A percentile compares a stretch with the other conserved stretches of the same genome.
These are phyloP conservation scores for Leucopsar rothschildi DNA, from an alignment of 2,113 vertebrate species.

Conservation along the genomic window DNA sequence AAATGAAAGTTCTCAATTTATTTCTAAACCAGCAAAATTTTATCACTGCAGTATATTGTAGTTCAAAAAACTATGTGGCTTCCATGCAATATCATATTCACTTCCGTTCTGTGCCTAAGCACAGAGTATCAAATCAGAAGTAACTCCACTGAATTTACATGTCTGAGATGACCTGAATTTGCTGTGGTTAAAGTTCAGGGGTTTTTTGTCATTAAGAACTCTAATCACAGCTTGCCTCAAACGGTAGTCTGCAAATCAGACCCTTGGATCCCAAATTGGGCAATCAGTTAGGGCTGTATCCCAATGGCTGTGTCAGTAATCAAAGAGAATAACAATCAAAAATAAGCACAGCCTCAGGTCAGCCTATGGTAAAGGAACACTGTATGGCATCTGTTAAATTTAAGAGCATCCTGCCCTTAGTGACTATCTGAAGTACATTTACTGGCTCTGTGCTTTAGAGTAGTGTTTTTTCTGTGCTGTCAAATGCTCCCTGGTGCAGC, in stretches of 20 bases:
- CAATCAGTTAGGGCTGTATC: background rate
- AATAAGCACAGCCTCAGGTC: background rate
- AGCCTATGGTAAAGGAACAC: background rate
- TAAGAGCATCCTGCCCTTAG: background rate
- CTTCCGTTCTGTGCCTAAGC: fast-evolving
- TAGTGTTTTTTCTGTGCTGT: background rate
- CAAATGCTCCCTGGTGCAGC: background rate
- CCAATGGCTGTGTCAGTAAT: background rate
- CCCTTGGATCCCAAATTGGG: background rate
- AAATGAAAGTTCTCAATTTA: background rate
- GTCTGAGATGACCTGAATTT: background rate
- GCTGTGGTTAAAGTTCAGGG: background rate
- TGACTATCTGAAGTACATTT: background rate
- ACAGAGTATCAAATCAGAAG: background rate
- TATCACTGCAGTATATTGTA: background rate
- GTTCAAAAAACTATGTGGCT: background rate
- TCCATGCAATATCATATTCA: background rate
- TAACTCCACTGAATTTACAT: background rate
- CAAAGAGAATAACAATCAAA: background rate
- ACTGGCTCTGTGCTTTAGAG: background rate
- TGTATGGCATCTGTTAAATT: background rate
- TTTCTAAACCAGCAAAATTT: background rate
- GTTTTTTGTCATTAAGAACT: background rate
- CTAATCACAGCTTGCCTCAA: background rate
- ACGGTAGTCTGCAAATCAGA: background rate